phyloP scores from a whole-genome alignment of 2,888 invertebrate species.

The Oscheius sp. region DNA sequence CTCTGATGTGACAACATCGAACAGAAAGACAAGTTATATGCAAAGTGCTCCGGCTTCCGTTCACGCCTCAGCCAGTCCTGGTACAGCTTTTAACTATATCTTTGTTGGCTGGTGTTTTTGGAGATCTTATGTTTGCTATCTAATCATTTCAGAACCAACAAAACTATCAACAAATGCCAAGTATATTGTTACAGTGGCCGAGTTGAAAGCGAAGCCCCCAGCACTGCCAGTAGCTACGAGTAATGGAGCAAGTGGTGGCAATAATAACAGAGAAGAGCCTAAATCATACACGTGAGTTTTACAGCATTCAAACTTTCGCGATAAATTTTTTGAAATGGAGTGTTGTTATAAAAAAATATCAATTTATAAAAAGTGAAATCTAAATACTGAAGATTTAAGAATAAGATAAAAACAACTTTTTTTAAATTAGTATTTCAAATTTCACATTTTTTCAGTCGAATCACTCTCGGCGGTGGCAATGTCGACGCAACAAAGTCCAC shows the following conservation, averaged over 20 bases:
- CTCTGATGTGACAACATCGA: not conserved
- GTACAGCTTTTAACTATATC: not conserved
- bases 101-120: slow-evolving; percentile 1
- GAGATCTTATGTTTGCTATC: not conserved
- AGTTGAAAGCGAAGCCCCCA: slow-evolving; percentile 33
- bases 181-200: slow-evolving; percentile 52
- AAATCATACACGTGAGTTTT: slow-evolving; percentile 26
- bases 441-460: slow-evolving; percentile 8
- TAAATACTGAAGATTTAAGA: no score
- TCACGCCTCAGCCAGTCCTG: slow-evolving; percentile 31
- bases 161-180: slow-evolving; percentile 34
- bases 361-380: no score
- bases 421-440: not conserved
- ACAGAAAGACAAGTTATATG: slow-evolving; percentile 17
- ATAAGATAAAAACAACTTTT: not conserved
- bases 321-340: not conserved
- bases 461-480: slow-evolving; percentile 24
- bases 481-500: slow-evolving; percentile 29
- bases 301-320: no score
- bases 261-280: slow-evolving; percentile 12
- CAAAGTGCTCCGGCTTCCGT: slow-evolving; percentile 32
- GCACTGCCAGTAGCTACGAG: no score
- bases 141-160: slow-evolving; percentile 39
- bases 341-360: no score
- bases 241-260: not conserved